Conservation (phyloP, 1,140 invertebrate species). For the Orussus abietinus region DNA sequence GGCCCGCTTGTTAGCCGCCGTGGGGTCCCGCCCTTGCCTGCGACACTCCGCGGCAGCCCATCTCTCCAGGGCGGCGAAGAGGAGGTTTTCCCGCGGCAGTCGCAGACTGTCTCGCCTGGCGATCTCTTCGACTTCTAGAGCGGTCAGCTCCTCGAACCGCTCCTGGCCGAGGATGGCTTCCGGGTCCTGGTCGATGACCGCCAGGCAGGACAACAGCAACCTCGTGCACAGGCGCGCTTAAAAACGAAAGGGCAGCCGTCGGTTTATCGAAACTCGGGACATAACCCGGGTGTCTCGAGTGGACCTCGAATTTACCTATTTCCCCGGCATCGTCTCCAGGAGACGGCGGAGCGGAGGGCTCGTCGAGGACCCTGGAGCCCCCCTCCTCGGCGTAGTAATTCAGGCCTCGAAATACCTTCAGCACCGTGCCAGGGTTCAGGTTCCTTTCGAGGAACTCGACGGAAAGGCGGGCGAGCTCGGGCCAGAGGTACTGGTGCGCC, state of each 20-base stretch:
- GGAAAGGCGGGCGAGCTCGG: conserved; percentile 59
- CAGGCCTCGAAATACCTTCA: conserved; percentile 52
- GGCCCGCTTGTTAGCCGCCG: conserved; percentile 58
- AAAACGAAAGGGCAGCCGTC: no score
- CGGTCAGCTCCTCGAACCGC: conserved; percentile 62
- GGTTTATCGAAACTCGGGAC: no score
- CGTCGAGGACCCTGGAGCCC: conserved; percentile 6
- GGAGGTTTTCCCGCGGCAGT: conserved; percentile 54
- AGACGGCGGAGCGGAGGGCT: conserved; percentile 25
- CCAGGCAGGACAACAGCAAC: conserved; percentile 59
- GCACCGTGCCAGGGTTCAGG: conserved; percentile 49
- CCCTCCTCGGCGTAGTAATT: conserved; percentile 39
- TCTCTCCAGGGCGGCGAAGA: conserved; percentile 60
- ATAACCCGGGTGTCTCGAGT: no score
- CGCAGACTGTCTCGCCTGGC: conserved; percentile 59
- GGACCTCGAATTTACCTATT: conserved; percentile 37
- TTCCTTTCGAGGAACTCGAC: conserved; percentile 58
- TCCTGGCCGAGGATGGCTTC: conserved; percentile 61
- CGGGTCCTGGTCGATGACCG: conserved; percentile 61
- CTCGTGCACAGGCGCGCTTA: no score
- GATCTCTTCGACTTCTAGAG: conserved; percentile 59
- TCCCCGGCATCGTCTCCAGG: conserved; percentile 34
- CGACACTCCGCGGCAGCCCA: conserved; percentile 68
- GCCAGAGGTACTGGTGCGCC: conserved; percentile 66
- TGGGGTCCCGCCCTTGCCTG: conserved; percentile 60